Evolutionary conservation across 1,140 invertebrate genomes (phyloP).

Genomic region (Tenebrio molitor): DNA sequence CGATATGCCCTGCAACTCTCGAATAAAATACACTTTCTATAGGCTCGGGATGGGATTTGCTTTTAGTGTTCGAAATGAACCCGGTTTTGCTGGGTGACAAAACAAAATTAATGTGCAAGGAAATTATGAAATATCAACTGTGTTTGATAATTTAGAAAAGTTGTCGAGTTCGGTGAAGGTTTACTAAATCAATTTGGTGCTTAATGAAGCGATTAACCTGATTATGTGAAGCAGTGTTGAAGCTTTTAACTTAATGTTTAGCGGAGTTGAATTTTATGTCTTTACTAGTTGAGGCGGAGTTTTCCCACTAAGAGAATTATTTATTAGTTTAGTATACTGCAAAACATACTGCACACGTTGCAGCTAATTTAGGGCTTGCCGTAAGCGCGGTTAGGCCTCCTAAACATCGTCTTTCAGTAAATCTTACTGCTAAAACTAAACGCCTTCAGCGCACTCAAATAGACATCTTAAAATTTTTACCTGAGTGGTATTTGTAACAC

Average conservation of each 20-base stretch:
- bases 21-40: constrained; percentile 23
- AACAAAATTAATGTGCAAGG: constrained; percentile 16
- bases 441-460: too few species aligned
- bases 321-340: constrained; percentile 3
- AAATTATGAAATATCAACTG: constrained; percentile 22
- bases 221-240: constrained; percentile 38
- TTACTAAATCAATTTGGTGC: constrained; percentile 30
- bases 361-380: constrained; percentile 20
- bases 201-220: constrained; percentile 37
- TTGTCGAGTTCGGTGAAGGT: constrained; percentile 13
- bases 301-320: constrained; percentile 8
- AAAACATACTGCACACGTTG: constrained; percentile 29
- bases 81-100: background rate
- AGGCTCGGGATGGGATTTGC: constrained; percentile 9
- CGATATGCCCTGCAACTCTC: constrained; percentile 18
- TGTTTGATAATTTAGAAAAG: constrained; percentile 18
- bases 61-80: background rate
- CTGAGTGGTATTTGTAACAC: too few species aligned
- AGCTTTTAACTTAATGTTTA: constrained; percentile 38
- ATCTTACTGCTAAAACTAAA: constrained; percentile 1
- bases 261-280: constrained; percentile 16
- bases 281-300: constrained; percentile 18
- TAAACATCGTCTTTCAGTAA: background rate
- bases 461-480: too few species aligned
- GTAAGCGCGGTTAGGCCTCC: constrained; percentile 11